phyloP scores from a whole-genome alignment of 2,113 vertebrate genomes.

The Brachypteracias leptosomus region DNA sequence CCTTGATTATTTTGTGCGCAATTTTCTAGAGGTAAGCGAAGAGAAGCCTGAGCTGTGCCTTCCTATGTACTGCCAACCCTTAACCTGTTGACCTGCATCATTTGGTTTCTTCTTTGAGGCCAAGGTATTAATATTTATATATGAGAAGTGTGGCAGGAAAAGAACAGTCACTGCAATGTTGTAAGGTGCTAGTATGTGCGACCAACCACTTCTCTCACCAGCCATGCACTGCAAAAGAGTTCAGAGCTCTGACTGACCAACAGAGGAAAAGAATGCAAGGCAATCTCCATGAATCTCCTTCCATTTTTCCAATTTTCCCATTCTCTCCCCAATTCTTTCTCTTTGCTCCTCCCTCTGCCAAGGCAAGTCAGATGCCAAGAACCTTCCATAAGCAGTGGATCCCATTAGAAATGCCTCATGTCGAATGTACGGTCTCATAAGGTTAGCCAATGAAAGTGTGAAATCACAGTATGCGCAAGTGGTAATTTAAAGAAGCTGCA shows the following conservation, averaged over 20 bases:
- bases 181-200: background rate
- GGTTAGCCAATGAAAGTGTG: background rate
- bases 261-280: background rate
- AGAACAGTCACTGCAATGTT: background rate
- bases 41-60: background rate
- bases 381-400: background rate
- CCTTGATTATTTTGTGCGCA: background rate
- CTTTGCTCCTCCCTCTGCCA: background rate
- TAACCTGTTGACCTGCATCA: background rate
- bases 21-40: background rate
- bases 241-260: background rate
- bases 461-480: background rate
- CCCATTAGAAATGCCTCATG: background rate
- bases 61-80: background rate
- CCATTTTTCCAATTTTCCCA: background rate
- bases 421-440: background rate
- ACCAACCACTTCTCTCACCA: background rate
- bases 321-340: background rate
- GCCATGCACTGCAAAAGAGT: background rate
- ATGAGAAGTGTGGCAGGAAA: background rate
- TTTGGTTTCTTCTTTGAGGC: background rate
- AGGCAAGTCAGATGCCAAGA: background rate
- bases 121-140: background rate
- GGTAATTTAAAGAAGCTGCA: constrained; percentile 32
- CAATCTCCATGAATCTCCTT: background rate